These are phyloP conservation scores for Tychaedon coryphoeus DNA, from an alignment of 2,113 vertebrate genomes.

Conservation along the genomic window DNA sequence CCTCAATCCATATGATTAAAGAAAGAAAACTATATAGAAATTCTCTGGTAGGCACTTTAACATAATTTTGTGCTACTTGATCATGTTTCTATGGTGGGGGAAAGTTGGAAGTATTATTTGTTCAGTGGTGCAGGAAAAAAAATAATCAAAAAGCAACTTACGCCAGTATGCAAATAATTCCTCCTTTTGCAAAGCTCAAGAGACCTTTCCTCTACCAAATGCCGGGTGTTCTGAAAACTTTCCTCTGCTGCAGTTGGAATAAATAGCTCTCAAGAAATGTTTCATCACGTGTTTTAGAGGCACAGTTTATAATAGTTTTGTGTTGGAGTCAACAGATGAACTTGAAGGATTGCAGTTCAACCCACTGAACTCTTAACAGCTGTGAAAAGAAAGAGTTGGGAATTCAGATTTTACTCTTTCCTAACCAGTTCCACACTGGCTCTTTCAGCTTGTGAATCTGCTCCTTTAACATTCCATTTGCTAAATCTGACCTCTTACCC, in stretches of 20 bases:
- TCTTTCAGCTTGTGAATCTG: not conserved
- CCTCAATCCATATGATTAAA: not conserved
- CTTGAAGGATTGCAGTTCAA: slow-evolving; percentile 69
- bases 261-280: slow-evolving; percentile 77
- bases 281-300: slow-evolving; percentile 78
- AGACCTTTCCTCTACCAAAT: slow-evolving; percentile 41
- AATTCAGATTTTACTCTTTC: slow-evolving; percentile 43
- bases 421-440: not conserved
- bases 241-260: slow-evolving; percentile 66
- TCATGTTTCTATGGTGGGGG: not conserved
- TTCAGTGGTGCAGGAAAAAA: not conserved
- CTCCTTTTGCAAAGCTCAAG: slow-evolving; percentile 7
- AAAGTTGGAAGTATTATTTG: not conserved
- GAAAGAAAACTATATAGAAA: not conserved
- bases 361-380: slow-evolving; percentile 71
- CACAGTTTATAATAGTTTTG: slow-evolving; percentile 77
- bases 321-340: slow-evolving; percentile 70
- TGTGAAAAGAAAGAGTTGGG: slow-evolving; percentile 58
- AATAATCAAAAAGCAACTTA: slow-evolving; percentile 41
- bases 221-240: slow-evolving; percentile 69
- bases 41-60: not conserved
- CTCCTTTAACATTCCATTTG: not conserved
- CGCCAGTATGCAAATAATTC: slow-evolving; percentile 42
- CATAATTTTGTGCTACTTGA: not conserved
- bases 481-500: not conserved